phyloP scores from a whole-genome alignment of 2,113 vertebrate genomes.

The Zosterops pallidus region DNA sequence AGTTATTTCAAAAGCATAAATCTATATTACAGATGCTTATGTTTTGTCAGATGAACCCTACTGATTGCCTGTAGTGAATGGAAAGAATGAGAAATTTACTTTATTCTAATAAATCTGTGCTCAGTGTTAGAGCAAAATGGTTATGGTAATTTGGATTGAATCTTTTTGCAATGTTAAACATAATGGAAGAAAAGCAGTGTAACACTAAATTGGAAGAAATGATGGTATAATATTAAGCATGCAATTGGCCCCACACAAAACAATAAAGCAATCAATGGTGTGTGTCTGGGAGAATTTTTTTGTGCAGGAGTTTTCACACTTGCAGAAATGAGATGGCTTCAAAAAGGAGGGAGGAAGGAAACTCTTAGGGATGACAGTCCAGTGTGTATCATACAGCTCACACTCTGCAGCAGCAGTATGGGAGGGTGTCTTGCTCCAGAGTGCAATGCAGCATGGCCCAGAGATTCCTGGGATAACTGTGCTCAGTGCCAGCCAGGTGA shows the following conservation, averaged over 20 bases:
- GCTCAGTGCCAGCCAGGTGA: neutral
- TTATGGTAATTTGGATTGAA: neutral
- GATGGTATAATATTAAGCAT: neutral
- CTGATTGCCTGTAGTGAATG: neutral
- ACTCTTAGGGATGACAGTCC: neutral
- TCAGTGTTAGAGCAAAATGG: neutral
- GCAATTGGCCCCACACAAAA: neutral
- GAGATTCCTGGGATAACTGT: neutral
- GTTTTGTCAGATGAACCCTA: neutral
- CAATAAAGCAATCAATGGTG: neutral
- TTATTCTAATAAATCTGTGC: neutral
- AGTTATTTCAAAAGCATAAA: neutral
- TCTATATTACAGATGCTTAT: neutral
- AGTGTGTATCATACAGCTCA: neutral
- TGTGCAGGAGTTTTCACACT: neutral
- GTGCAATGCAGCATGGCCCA: too few relatives aligned
- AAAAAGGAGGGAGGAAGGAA: neutral
- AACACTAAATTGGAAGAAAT: neutral
- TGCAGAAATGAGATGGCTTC: neutral
- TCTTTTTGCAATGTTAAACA: neutral
- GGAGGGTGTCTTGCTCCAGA: neutral
- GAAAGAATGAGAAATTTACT: neutral
- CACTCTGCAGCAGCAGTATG: rapidly evolving
- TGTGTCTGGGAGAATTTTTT: neutral
- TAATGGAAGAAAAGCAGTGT: neutral